Conservation (phyloP, 2,113 vertebrate species). For the Crocuta crocuta region DNA sequence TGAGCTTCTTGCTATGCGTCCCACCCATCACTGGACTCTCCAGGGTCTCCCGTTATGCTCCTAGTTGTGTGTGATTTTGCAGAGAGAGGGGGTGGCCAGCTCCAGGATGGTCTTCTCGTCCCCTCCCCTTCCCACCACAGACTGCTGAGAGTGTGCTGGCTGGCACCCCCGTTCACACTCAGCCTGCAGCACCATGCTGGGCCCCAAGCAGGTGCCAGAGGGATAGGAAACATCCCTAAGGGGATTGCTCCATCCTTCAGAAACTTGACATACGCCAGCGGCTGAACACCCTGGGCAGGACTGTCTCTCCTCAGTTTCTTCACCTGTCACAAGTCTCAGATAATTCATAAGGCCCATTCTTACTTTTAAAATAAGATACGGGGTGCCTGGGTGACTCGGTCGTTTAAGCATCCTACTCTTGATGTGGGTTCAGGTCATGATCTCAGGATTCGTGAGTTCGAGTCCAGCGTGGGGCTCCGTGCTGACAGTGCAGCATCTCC, state of each 20-base stretch:
- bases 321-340: too few species aligned
- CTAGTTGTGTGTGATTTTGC: rapidly evolving
- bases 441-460: too few species aligned
- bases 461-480: too few species aligned
- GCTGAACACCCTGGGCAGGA: neutral
- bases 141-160: neutral
- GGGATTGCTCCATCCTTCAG: neutral
- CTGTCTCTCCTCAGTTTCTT: neutral
- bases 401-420: too few species aligned
- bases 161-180: too few species aligned
- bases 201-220: neutral
- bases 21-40: rapidly evolving
- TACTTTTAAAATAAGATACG: neutral
- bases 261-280: neutral
- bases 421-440: too few species aligned
- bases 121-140: neutral
- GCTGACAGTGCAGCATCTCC: too few species aligned
- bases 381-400: too few species aligned
- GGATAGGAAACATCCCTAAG: neutral
- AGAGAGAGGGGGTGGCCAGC: neutral
- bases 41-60: rapidly evolving
- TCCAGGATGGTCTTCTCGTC: neutral
- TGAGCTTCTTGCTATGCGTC: neutral
- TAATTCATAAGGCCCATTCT: neutral
- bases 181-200: too few species aligned